A percentile compares a stretch with the other conserved stretches of the same genome.
These are phyloP conservation scores for Chascanopsetta lugubris DNA, from an alignment of 2,113 vertebrate genomes.

Conservation along the genomic window DNA sequence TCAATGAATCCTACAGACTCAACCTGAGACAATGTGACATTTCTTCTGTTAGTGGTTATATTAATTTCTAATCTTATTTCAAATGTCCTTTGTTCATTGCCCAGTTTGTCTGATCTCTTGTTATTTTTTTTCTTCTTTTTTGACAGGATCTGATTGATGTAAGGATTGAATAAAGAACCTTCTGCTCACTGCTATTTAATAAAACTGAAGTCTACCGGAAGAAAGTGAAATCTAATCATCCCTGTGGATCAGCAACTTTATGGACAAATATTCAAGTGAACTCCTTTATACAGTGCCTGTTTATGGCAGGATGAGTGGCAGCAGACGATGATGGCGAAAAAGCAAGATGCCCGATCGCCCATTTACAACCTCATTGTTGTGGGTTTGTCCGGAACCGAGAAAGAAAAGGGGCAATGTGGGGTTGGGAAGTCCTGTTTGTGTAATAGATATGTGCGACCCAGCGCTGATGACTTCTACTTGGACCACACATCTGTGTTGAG, in stretches of 20 bases:
- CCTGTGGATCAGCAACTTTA: constrained; percentile 67
- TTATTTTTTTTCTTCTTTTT: constrained; percentile 19
- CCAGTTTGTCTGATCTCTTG: constrained; percentile 30
- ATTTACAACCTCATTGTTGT: constrained; percentile 96
- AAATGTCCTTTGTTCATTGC: not conserved
- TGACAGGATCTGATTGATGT: constrained; percentile 62
- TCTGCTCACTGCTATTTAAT: constrained; percentile 39
- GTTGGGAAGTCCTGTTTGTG: constrained; percentile 96
- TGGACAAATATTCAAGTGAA: constrained; percentile 69
- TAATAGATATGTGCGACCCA: constrained; percentile 93
- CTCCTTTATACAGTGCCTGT: constrained; percentile 74
- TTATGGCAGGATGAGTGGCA: constrained; percentile 88
- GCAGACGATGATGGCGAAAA: constrained; percentile 94
- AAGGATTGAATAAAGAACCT: constrained; percentile 60
- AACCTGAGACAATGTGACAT: too few relatives aligned
- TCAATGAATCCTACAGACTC: too few relatives aligned
- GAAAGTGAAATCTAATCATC: constrained; percentile 61
- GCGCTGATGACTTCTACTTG: constrained; percentile 94
- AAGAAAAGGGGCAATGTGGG: constrained; percentile 97
- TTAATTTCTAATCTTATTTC: too few relatives aligned
- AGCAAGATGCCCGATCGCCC: constrained; percentile 94
- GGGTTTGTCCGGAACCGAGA: constrained; percentile 96
- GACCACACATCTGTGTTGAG: constrained; percentile 98
- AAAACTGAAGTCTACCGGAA: constrained; percentile 41
- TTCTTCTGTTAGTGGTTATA: too few relatives aligned